Evolutionary conservation across 2,113 vertebrate species (phyloP).

Genomic region (human (Homo sapiens)): DNA sequence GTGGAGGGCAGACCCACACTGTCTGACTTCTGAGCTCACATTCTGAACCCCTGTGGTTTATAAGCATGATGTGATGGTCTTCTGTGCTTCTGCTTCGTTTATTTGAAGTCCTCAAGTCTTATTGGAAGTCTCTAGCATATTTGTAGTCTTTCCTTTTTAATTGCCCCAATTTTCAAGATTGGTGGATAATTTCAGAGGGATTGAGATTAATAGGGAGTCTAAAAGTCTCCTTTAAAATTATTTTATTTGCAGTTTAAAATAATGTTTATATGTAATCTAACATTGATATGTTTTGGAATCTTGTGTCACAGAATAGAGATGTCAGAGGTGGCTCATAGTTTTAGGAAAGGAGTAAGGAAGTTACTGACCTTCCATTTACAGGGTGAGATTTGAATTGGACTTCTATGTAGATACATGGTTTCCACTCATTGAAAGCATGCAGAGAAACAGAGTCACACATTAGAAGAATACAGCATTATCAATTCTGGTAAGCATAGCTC

Average conservation of each 20-base stretch:
- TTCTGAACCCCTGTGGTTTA: not conserved
- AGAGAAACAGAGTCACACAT: not conserved
- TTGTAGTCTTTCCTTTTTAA: not conserved
- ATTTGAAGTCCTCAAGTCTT: not conserved
- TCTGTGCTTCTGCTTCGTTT: not conserved
- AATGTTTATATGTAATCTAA: not conserved
- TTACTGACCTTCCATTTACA: not conserved
- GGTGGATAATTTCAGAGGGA: not conserved
- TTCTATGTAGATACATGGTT: not conserved
- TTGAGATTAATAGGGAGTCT: not conserved
- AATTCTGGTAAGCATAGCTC: not conserved
- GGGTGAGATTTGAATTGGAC: not conserved
- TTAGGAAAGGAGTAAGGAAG: not conserved
- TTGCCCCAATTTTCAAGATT: not conserved
- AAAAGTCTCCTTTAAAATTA: not conserved
- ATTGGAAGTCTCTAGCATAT: no score
- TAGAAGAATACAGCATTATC: not conserved
- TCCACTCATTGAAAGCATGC: not conserved
- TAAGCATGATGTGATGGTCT: rapidly evolving
- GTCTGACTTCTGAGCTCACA: not conserved
- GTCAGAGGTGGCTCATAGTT: not conserved
- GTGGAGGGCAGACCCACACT: no score
- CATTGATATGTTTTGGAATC: not conserved
- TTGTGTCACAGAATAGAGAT: not conserved
- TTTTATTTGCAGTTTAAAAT: constrained; percentile 28